A percentile compares a stretch with the other conserved stretches of the same genome.
Evolutionary conservation across 1,140 invertebrate species (phyloP).

Genomic region (Diachasmimorpha longicaudata): DNA sequence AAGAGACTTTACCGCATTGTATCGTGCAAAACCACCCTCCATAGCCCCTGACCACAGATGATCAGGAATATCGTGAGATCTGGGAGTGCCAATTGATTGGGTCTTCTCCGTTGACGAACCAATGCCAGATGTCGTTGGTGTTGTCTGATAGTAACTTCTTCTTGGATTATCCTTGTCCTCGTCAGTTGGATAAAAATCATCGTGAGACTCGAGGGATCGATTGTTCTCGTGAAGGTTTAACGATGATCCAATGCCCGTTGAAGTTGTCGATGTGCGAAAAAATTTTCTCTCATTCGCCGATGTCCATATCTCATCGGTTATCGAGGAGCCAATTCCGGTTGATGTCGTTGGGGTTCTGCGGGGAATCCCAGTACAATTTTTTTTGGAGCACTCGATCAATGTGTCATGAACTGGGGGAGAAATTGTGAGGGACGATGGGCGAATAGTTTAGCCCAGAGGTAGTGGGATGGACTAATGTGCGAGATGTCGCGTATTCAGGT

Average conservation of each 20-base stretch:
- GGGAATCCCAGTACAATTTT: neutral
- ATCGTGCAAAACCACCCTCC: conserved; percentile 46
- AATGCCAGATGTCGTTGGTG: conserved; percentile 48
- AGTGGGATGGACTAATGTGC: too few relatives aligned
- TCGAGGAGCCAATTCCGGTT: conserved; percentile 43
- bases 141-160: conserved; percentile 41
- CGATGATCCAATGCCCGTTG: conserved; percentile 49
- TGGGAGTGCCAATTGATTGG: conserved; percentile 44
- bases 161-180: conserved; percentile 45
- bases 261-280: conserved; percentile 47
- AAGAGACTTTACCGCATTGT: conserved; percentile 45
- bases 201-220: conserved; percentile 46
- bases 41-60: conserved; percentile 46
- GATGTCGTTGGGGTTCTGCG: conserved; percentile 47
- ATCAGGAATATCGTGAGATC: conserved; percentile 43
- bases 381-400: neutral
- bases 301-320: conserved; percentile 52
- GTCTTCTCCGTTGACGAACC: conserved; percentile 47
- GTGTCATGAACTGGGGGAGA: neutral
- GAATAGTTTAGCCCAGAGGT: too few relatives aligned
- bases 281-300: conserved; percentile 44
- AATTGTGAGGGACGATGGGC: neutral
- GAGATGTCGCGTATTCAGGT: too few relatives aligned
- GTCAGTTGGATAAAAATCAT: conserved; percentile 49
- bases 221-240: conserved; percentile 49